Conservation (phyloP, 2,888 invertebrate genomes). For the Napeogenes inachia region DNA sequence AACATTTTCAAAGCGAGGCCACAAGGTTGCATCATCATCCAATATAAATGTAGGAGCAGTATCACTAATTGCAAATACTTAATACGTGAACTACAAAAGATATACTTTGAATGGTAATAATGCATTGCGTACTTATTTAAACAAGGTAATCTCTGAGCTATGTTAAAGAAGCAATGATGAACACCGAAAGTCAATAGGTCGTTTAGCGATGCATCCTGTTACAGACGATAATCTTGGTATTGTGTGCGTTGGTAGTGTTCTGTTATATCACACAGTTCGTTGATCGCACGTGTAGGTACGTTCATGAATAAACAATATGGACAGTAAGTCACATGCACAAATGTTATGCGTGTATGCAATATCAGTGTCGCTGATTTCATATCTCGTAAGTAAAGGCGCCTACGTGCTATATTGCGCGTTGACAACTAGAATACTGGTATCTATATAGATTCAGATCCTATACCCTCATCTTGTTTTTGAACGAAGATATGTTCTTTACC, state of each 20-base stretch:
- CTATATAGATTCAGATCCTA: neutral
- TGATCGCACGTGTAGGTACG: conserved; percentile 34
- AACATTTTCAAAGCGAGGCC: conserved; percentile 33
- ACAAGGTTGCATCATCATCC: conserved; percentile 52
- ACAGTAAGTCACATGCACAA: conserved; percentile 36
- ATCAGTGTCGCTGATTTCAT: conserved; percentile 41
- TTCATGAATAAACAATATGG: conserved; percentile 39
- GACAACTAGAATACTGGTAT: conserved; percentile 29
- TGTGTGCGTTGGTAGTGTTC: conserved; percentile 26
- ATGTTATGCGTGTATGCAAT: conserved; percentile 35
- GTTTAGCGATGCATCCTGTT: neutral
- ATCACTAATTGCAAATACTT: conserved; percentile 16
- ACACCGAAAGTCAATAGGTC: neutral
- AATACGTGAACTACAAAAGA: conserved; percentile 6
- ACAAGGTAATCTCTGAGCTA: neutral
- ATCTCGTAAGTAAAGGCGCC: conserved; percentile 50
- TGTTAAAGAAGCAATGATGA: conserved; percentile 9
- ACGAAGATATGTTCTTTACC: neutral
- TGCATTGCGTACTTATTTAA: conserved; percentile 15
- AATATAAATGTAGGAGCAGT: conserved; percentile 40
- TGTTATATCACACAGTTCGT: conserved; percentile 36
- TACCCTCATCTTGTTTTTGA: neutral
- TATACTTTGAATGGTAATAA: neutral
- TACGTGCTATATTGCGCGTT: conserved; percentile 68
- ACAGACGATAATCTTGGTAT: conserved; percentile 13